Percentiles rank a stretch among this genome's conserved stretches.
Evolutionary conservation across 2,888 invertebrate genomes (phyloP).

Genomic region (Sepioteuthis lessoniana): DNA sequence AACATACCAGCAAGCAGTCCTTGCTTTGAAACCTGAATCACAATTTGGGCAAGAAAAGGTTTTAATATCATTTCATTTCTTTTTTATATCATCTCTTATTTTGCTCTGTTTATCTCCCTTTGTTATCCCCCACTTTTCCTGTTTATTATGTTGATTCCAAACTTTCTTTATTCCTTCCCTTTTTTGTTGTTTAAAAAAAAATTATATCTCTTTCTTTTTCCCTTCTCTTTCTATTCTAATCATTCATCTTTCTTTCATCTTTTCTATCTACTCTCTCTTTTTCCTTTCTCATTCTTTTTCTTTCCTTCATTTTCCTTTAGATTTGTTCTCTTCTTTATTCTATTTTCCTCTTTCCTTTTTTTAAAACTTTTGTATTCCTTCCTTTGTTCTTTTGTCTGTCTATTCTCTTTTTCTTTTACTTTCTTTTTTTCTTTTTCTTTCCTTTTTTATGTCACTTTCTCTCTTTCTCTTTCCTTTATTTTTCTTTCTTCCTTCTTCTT

Average conservation of each 20-base stretch:
- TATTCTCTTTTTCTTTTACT: no score
- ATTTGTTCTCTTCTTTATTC: no score
- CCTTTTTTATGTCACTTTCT: background rate
- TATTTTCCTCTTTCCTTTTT: no score
- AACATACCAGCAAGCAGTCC: constrained; percentile 33
- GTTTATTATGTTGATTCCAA: background rate
- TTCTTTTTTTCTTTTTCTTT: background rate
- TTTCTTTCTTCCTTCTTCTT: no score
- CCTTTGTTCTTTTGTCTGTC: no score
- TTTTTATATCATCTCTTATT: background rate
- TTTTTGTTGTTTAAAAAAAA: background rate
- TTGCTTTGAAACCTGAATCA: background rate
- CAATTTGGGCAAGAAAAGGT: constrained; percentile 25
- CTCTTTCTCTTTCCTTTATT: background rate
- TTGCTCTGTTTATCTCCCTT: background rate
- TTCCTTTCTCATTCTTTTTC: background rate
- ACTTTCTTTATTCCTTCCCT: background rate
- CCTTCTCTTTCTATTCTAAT: no score
- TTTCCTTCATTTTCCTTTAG: no score
- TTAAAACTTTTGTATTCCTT: no score
- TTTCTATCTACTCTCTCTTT: background rate
- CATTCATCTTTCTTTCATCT: background rate
- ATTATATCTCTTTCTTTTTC: background rate
- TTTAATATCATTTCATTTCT: background rate
- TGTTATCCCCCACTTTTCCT: background rate